These are phyloP conservation scores for Tetraodon nigroviridis DNA, from an alignment of 2,113 vertebrate species.

Conservation along the genomic window DNA sequence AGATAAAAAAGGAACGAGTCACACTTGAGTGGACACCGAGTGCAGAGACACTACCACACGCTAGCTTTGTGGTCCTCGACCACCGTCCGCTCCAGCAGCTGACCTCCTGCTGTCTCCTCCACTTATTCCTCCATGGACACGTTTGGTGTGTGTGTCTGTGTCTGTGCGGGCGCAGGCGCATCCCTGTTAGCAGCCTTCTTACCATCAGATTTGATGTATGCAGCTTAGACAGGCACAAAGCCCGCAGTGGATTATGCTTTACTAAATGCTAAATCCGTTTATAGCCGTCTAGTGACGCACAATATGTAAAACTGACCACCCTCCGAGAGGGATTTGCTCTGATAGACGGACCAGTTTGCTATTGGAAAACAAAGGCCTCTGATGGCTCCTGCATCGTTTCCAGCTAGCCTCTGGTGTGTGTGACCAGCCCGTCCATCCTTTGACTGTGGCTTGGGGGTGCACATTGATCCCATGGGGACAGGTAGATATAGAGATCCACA, in stretches of 20 bases:
- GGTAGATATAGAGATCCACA: conserved; percentile 37
- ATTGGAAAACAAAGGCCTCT: background rate
- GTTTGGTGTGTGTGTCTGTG: conserved; percentile 11
- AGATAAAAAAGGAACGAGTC: background rate
- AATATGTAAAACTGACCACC: conserved; percentile 79
- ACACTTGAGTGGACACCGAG: too few species aligned
- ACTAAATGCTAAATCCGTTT: conserved; percentile 78
- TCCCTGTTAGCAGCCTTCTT: conserved; percentile 63
- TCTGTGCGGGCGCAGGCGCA: conserved; percentile 11
- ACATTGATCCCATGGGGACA: conserved; percentile 55
- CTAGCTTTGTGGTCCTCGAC: conserved; percentile 59
- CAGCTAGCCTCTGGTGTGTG: conserved; percentile 37
- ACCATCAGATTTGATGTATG: conserved; percentile 76
- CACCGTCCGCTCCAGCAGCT: conserved; percentile 51
- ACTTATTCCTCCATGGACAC: conserved; percentile 61
- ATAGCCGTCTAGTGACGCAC: conserved; percentile 75
- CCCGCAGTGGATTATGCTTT: conserved; percentile 72
- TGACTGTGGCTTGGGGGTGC: conserved; percentile 49
- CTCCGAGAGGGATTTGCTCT: conserved; percentile 67
- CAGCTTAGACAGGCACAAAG: conserved; percentile 73
- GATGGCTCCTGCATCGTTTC: conserved; percentile 2
- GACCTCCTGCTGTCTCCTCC: conserved; percentile 61
- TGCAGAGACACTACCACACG: conserved; percentile 14
- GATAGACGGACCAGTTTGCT: conserved; percentile 8
- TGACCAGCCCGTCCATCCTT: conserved; percentile 54